phyloP scores from a whole-genome alignment of 2,113 vertebrate genomes.

The Cisticola juncidis region DNA sequence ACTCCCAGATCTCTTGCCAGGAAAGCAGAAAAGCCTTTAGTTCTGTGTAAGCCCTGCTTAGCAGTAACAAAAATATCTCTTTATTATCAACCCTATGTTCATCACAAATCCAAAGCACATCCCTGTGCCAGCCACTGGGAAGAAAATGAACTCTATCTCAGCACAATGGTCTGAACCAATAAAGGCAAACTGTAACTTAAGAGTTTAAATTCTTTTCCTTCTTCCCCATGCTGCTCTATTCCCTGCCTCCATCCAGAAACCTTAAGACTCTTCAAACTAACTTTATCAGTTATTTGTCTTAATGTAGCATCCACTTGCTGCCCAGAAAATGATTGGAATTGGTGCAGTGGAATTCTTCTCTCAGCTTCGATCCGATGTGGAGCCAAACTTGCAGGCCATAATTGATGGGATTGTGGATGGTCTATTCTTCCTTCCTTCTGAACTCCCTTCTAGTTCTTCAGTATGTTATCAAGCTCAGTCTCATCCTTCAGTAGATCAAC shows the following conservation, averaged over 20 bases:
- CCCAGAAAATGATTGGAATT: slow-evolving; percentile 85
- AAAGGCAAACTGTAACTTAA: background rate
- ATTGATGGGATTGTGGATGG: slow-evolving; percentile 90
- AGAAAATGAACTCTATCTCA: background rate
- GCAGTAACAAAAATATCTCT: background rate
- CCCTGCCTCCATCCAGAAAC: background rate
- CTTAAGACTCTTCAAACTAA: background rate
- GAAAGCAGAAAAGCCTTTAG: background rate
- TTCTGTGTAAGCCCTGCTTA: background rate
- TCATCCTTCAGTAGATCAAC: slow-evolving; percentile 34
- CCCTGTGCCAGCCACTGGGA: background rate
- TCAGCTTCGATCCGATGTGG: slow-evolving; percentile 85
- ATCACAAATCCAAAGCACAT: background rate
- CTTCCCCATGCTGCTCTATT: background rate
- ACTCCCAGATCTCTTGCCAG: background rate
- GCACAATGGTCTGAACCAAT: background rate
- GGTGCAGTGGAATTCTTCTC: slow-evolving; percentile 93
- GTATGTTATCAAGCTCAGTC: slow-evolving; percentile 49
- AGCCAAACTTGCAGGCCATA: slow-evolving; percentile 81
- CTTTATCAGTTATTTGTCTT: background rate
- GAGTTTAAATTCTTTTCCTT: background rate
- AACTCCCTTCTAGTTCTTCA: slow-evolving; percentile 61
- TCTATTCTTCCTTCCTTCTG: slow-evolving; percentile 87
- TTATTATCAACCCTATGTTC: background rate
- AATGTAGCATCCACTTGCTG: slow-evolving; percentile 84